Evolutionary conservation across 1,140 invertebrate genomes (phyloP).

Genomic region (Leptopilina clavipes): DNA sequence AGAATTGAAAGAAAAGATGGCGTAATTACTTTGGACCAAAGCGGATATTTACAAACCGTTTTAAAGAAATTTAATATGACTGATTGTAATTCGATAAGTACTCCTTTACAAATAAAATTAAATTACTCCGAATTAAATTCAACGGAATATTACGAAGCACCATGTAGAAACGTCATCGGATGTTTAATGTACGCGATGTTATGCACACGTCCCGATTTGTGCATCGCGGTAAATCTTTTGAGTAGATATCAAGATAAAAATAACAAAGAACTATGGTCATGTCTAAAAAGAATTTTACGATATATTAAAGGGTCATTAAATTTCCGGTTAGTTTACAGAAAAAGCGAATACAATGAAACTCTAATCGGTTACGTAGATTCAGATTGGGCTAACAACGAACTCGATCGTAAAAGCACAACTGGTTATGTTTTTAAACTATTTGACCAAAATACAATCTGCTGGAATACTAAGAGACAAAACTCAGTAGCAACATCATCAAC

Average conservation of each 20-base stretch:
- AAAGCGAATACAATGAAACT: slow-evolving; percentile 44
- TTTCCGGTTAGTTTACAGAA: slow-evolving; percentile 49
- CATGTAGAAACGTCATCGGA: slow-evolving; percentile 36
- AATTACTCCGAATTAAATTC: slow-evolving; percentile 1
- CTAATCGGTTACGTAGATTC: slow-evolving; percentile 53
- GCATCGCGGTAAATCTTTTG: slow-evolving; percentile 36
- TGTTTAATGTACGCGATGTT: slow-evolving; percentile 39
- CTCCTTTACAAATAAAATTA: neutral
- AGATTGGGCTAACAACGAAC: slow-evolving; percentile 50
- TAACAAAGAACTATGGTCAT: slow-evolving; percentile 35
- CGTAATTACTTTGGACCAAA: slow-evolving; percentile 47
- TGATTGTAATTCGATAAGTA: slow-evolving; percentile 23
- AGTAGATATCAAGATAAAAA: slow-evolving; percentile 33
- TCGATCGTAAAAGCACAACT: slow-evolving; percentile 51
- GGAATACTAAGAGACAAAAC: slow-evolving; percentile 58
- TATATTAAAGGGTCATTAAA: slow-evolving; percentile 46
- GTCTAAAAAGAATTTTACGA: slow-evolving; percentile 45
- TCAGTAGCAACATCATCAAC: slow-evolving; percentile 60
- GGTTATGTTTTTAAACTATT: slow-evolving; percentile 47
- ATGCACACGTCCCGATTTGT: slow-evolving; percentile 37
- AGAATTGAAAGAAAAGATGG: slow-evolving; percentile 45
- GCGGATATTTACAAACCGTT: slow-evolving; percentile 42
- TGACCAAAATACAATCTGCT: slow-evolving; percentile 42
- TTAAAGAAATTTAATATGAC: slow-evolving; percentile 33
- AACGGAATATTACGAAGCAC: neutral